These are phyloP conservation scores for Corythornis cristatus DNA, from an alignment of 2,113 vertebrate genomes.

Conservation along the genomic window DNA sequence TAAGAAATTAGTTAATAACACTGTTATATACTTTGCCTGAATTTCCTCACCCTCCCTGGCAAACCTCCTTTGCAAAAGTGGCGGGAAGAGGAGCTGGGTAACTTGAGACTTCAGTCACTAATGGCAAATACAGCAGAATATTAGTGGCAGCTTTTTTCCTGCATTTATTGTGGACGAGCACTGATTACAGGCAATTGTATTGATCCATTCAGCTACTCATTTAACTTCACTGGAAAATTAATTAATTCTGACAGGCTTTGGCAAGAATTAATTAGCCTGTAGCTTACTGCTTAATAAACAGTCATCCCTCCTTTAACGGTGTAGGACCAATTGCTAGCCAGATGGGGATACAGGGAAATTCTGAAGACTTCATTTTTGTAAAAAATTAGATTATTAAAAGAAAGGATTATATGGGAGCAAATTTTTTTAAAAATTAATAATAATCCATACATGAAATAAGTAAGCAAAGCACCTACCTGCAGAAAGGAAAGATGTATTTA, in stretches of 20 bases:
- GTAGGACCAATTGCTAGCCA: neutral
- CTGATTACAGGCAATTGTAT: slow-evolving; percentile 16
- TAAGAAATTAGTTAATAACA: slow-evolving; percentile 32
- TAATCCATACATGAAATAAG: neutral
- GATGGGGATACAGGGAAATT: neutral
- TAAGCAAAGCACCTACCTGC: neutral
- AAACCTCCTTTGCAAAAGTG: neutral
- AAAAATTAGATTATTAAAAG: neutral
- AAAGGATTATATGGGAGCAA: neutral
- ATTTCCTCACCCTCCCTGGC: slow-evolving; percentile 3
- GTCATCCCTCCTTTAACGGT: slow-evolving; percentile 8
- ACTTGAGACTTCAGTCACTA: neutral
- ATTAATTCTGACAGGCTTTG: slow-evolving; percentile 60
- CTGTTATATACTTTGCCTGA: slow-evolving; percentile 24
- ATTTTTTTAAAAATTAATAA: too few relatives aligned
- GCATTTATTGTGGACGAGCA: neutral
- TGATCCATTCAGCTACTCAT: slow-evolving; percentile 1
- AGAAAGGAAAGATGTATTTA: neutral
- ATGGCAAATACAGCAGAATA: neutral
- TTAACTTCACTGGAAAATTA: slow-evolving; percentile 12
- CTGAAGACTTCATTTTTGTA: neutral
- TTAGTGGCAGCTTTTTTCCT: neutral
- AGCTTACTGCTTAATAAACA: slow-evolving; percentile 45
- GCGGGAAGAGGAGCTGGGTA: neutral
- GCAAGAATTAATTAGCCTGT: slow-evolving; percentile 26